A percentile compares a stretch with the other conserved stretches of the same genome.
These are phyloP conservation scores for Camelus dromedarius DNA, from an alignment of 2,113 vertebrate genomes.

Conservation along the genomic window DNA sequence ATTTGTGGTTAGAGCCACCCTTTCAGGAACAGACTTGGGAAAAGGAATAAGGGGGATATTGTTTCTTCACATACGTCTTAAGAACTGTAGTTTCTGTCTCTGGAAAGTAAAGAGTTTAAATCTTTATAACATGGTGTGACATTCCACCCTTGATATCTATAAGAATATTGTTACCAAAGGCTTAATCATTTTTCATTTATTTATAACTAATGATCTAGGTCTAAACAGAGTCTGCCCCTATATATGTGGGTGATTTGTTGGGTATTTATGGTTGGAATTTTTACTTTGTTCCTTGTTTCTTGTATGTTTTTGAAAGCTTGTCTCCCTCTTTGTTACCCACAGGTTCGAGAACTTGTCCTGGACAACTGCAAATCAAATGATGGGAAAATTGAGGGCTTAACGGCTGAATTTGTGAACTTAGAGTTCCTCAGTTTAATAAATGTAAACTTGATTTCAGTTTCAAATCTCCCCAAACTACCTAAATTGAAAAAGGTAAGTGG, in stretches of 20 bases:
- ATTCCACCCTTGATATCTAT: conserved; percentile 10
- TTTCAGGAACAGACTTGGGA: background rate
- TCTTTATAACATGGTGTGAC: background rate
- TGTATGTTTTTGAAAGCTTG: conserved; percentile 69
- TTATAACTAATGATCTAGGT: background rate
- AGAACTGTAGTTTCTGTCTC: background rate
- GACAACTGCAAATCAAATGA: conserved; percentile 95
- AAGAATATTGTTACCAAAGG: background rate
- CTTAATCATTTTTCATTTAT: conserved; percentile 19
- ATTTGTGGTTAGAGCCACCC: background rate
- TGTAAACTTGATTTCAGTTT: conserved; percentile 93
- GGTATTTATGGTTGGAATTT: background rate
- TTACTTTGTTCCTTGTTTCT: conserved; percentile 60
- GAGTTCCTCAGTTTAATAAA: conserved; percentile 97
- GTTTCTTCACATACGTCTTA: background rate
- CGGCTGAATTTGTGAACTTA: conserved; percentile 94
- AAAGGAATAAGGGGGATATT: background rate
- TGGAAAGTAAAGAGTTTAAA: background rate
- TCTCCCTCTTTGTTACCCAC: conserved; percentile 73
- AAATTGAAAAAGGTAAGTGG: conserved; percentile 95
- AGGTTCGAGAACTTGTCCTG: conserved; percentile 95
- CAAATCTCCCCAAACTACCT: conserved; percentile 94
- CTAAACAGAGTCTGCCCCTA: background rate
- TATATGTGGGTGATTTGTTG: background rate
- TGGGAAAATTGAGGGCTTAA: conserved; percentile 95